Evolutionary conservation across 2,888 invertebrate species (phyloP).

Genomic region (Dasypogon diadema): DNA sequence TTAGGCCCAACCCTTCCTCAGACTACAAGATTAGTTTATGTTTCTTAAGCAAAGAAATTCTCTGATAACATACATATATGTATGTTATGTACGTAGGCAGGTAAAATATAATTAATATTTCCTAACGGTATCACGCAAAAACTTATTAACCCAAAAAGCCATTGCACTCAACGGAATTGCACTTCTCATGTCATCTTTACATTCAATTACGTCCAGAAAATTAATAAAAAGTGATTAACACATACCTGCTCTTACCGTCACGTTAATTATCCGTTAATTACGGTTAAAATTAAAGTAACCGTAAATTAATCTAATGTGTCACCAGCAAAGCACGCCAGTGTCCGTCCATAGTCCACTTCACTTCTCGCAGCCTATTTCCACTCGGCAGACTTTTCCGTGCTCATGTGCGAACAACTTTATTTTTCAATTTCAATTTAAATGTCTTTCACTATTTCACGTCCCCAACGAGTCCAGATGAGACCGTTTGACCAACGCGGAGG

Average conservation of each 20-base stretch:
- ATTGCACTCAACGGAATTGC: constrained; percentile 5
- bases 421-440: constrained; percentile 17
- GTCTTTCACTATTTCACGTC: constrained; percentile 22
- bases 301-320: constrained; percentile 45
- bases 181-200: constrained; percentile 40
- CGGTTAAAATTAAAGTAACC: constrained; percentile 42
- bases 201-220: constrained; percentile 26
- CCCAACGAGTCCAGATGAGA: not conserved
- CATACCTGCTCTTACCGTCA: constrained; percentile 3
- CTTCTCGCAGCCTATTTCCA: not conserved
- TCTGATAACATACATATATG: too few species aligned
- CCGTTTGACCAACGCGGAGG: constrained; percentile 3
- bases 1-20: too few species aligned
- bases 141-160: not conserved
- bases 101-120: not conserved
- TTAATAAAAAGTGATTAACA: constrained; percentile 45
- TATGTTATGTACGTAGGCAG: too few species aligned
- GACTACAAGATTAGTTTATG: too few species aligned
- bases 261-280: constrained; percentile 48
- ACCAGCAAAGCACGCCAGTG: not conserved
- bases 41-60: too few species aligned
- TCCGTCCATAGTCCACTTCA: constrained; percentile 1
- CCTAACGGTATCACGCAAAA: not conserved
- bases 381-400: not conserved
- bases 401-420: not conserved